Base-by-base conservation (phyloP, 2,888 invertebrate species). In the Margaritifera margaritifera region DNA sequence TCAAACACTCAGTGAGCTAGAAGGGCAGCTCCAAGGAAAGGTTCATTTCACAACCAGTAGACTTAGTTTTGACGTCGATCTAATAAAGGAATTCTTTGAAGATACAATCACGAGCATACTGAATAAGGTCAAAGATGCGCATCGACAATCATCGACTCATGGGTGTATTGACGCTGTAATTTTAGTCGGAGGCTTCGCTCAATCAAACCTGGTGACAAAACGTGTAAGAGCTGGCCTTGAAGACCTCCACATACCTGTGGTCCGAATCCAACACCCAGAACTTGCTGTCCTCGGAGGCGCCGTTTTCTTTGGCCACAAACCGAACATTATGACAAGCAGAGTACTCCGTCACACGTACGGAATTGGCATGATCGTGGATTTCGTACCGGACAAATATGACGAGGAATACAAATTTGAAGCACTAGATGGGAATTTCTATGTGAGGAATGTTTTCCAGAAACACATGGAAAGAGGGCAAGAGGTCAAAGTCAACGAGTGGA, bases 241-340 rank as follows among this genome's bases (percentile, higher is more conserved):
- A 62, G 60, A 66, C 6, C 54, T 31, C 15, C 64, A 62, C 25
- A 66, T 72, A n/a, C 72, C 69, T 2, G 66, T 72, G 6, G 72
- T 72, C 6, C 50, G 71, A 6, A 69, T 64, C 11, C 56, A 69
- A 42, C 54, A 31, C 8, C 60, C 72, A 5, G 69, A 72, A 51
- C 42, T 72, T 3, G 72, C 72, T 18, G 69, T 69, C 0, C 60
- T 72, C 6, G 31, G 31, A 31, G 74, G 74, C 0, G 74, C 74
- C 1, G 71, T 74, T n/a, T 53, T 74, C 0, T 74, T 68, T 55
- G 74, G 74, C 19, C 74, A 74, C 25, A 71, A 71, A 25, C 71
- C 71, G 27, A 66, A 69, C 25, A 74, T 71, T 19, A 51, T 74
- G 6, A 74, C 71, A 4, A 68, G 71, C 22, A 62, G 74, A 62